Evolutionary conservation across 2,888 invertebrate genomes (phyloP).

Genomic region (Mythimna lalbum): DNA sequence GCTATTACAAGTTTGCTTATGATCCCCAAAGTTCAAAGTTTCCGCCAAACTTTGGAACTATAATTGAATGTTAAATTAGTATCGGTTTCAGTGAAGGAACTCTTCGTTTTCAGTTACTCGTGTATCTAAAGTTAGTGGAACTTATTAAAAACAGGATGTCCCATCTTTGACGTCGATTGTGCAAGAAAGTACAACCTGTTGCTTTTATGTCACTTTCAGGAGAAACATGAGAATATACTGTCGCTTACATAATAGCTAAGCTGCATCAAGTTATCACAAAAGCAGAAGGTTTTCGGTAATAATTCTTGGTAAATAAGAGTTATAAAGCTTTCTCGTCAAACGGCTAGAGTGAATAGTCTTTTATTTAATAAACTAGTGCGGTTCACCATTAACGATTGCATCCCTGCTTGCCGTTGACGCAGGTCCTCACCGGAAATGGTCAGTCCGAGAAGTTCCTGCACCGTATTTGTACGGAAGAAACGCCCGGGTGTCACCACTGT

Average conservation of each 20-base stretch:
- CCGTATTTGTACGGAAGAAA: too few relatives aligned
- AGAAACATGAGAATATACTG: neutral
- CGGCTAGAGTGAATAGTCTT: too few relatives aligned
- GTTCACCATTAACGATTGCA: too few relatives aligned
- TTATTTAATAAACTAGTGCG: too few relatives aligned
- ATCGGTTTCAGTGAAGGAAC: conserved; percentile 13
- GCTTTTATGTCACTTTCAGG: neutral
- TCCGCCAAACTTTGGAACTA: neutral
- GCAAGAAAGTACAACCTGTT: neutral
- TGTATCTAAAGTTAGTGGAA: neutral
- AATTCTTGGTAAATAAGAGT: neutral
- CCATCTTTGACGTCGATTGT: neutral
- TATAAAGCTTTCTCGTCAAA: too few relatives aligned
- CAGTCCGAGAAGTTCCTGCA: too few relatives aligned
- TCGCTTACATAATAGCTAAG: neutral
- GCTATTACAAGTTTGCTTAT: conserved; percentile 9
- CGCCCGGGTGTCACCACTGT: too few relatives aligned
- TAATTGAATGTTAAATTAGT: conserved; percentile 17
- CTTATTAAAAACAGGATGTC: conserved; percentile 24
- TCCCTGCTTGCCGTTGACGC: too few relatives aligned
- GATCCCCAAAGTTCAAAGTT: neutral
- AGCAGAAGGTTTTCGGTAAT: neutral
- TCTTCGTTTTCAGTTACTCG: conserved; percentile 1
- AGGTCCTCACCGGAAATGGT: too few relatives aligned
- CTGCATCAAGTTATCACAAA: neutral